phyloP scores from a whole-genome alignment of 2,113 vertebrate genomes.

The Prunella himalayana region DNA sequence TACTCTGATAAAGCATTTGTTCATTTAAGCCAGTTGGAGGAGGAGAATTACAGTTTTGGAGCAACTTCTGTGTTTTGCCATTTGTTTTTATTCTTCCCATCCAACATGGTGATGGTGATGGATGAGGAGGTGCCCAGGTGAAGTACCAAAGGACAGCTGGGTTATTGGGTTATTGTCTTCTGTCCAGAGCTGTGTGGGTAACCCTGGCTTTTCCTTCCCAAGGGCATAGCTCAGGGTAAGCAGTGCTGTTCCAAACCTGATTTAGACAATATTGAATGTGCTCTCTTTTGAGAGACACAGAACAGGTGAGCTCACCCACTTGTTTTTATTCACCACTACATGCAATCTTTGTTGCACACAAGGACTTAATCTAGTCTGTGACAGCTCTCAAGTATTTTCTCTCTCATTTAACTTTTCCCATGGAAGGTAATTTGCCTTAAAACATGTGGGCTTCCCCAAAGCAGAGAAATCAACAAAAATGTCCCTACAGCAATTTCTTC shows the following conservation, averaged over 20 bases:
- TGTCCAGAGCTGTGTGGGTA: not conserved
- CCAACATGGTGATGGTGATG: not conserved
- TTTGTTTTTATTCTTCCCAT: not conserved
- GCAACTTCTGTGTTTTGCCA: not conserved
- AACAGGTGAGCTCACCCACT: not conserved
- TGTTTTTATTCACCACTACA: not conserved
- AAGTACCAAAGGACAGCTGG: not conserved
- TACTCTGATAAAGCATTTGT: not conserved
- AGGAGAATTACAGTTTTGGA: not conserved
- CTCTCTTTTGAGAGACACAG: not conserved
- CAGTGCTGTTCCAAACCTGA: not conserved
- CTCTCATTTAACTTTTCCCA: not conserved
- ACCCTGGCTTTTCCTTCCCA: not conserved
- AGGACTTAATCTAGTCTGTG: not conserved
- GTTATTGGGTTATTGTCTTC: not conserved
- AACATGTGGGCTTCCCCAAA: not conserved
- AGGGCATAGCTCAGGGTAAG: not conserved
- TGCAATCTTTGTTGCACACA: fast-evolving
- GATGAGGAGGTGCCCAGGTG: not conserved
- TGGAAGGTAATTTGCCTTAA: not conserved
- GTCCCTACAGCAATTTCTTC: not conserved
- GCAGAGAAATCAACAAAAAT: not conserved
- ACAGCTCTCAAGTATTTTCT: not conserved
- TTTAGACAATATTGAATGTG: not conserved
- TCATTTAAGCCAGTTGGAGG: not conserved